phyloP scores from a whole-genome alignment of 2,888 invertebrate genomes.

The Tetragonula carbonaria region DNA sequence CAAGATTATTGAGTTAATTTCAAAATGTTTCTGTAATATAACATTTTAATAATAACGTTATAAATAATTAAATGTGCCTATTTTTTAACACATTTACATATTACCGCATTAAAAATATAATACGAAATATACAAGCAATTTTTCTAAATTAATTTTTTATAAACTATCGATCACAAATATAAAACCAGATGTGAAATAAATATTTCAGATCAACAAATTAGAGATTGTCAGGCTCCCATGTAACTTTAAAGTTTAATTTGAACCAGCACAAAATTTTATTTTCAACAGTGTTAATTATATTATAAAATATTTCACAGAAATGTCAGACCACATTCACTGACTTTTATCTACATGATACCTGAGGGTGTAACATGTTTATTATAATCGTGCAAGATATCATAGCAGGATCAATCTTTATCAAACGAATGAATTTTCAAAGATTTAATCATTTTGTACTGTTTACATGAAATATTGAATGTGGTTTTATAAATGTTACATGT shows the following conservation, averaged over 20 bases:
- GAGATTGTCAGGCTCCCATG: constrained; percentile 79
- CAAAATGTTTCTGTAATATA: constrained; percentile 29
- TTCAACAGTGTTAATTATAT: constrained; percentile 65
- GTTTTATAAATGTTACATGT: constrained; percentile 15
- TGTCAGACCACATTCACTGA: constrained; percentile 63
- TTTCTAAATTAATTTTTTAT: constrained; percentile 70
- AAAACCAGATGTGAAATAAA: constrained; percentile 82
- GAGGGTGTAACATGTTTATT: constrained; percentile 66
- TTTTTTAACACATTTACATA: constrained; percentile 75
- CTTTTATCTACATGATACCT: constrained; percentile 55
- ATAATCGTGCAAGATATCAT: constrained; percentile 66
- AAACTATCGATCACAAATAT: constrained; percentile 79
- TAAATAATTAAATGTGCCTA: constrained; percentile 59
- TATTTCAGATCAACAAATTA: constrained; percentile 77
- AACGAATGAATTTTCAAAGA: constrained; percentile 52
- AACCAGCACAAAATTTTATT: constrained; percentile 63
- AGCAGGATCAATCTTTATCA: constrained; percentile 74
- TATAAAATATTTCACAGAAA: constrained; percentile 64
- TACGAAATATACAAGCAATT: constrained; percentile 78
- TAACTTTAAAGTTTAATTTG: constrained; percentile 53
- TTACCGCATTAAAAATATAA: constrained; percentile 77
- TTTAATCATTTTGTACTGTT: constrained; percentile 19
- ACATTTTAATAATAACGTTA: constrained; percentile 49
- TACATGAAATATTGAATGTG: constrained; percentile 3
- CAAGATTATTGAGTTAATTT: constrained; percentile 83